Evolutionary conservation across 2,888 invertebrate species (phyloP).

Genomic region (Erpobdella octoculata): DNA sequence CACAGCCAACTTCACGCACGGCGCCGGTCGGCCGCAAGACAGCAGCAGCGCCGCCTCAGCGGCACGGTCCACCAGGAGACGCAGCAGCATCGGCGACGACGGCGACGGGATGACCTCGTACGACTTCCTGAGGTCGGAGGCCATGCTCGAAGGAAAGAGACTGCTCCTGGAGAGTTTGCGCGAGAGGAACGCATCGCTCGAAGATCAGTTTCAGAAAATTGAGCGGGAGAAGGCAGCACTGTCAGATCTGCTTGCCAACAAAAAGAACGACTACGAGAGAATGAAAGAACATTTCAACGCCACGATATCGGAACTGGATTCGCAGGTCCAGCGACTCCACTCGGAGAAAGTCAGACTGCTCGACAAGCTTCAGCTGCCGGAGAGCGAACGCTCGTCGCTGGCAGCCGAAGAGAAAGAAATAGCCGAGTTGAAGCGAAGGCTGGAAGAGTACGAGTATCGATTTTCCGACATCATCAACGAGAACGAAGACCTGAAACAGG

Average conservation of each 20-base stretch:
- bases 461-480: slow-evolving; percentile 91
- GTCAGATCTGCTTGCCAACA: slow-evolving; percentile 33
- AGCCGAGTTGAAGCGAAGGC: slow-evolving; percentile 63
- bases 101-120: slow-evolving; percentile 19
- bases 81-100: not conserved
- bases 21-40: not conserved
- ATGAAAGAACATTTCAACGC: slow-evolving; percentile 37
- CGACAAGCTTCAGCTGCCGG: slow-evolving; percentile 38
- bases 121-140: slow-evolving; percentile 32
- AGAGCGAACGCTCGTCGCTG: slow-evolving; percentile 37
- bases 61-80: not conserved
- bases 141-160: slow-evolving; percentile 38
- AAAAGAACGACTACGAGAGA: slow-evolving; percentile 35
- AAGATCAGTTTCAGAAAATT: slow-evolving; percentile 33
- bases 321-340: slow-evolving; percentile 39
- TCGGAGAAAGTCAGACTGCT: slow-evolving; percentile 44
- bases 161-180: slow-evolving; percentile 38
- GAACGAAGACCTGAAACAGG: slow-evolving; percentile 86
- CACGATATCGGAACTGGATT: slow-evolving; percentile 38
- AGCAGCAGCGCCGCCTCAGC: not conserved
- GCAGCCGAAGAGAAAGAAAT: slow-evolving; percentile 38
- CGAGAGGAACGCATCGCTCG: slow-evolving; percentile 35
- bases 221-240: slow-evolving; percentile 37
- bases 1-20: too few species aligned
- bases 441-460: slow-evolving; percentile 79